phyloP scores from a whole-genome alignment of 2,113 vertebrate species.

The Zootoca vivipara region DNA sequence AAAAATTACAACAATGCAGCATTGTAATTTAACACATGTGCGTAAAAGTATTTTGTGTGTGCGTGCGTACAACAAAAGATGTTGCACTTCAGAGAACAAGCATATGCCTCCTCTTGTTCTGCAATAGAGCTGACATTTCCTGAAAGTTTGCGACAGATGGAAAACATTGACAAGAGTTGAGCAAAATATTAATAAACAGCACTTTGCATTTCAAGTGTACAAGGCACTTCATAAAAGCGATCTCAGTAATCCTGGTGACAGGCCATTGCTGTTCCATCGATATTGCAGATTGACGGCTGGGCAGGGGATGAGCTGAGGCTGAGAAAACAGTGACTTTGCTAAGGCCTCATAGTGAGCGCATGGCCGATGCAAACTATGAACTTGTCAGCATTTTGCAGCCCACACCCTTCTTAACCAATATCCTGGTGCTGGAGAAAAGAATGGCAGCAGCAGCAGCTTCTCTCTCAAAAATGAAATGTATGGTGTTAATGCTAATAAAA shows the following conservation, averaged over 20 bases:
- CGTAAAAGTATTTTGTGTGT: neutral
- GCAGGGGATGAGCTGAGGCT: neutral
- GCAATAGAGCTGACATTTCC: neutral
- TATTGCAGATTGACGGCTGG: neutral
- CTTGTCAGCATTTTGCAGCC: neutral
- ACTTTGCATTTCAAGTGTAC: neutral
- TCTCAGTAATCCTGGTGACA: neutral
- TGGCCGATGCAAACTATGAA: neutral
- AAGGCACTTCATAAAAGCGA: neutral
- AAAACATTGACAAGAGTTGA: neutral
- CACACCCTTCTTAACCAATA: neutral
- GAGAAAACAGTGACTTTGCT: neutral
- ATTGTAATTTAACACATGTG: no score
- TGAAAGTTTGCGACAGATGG: neutral
- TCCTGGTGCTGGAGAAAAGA: neutral
- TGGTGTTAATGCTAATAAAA: neutral
- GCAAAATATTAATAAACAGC: neutral
- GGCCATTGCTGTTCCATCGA: neutral
- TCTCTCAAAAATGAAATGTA: neutral
- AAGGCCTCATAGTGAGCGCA: neutral
- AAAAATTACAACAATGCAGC: no score
- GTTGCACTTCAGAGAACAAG: neutral
- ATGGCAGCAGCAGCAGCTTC: conserved; percentile 3
- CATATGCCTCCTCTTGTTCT: neutral
- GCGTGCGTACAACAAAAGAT: neutral